phyloP scores from a whole-genome alignment of 2,113 vertebrate species.

The Python bivittatus region DNA sequence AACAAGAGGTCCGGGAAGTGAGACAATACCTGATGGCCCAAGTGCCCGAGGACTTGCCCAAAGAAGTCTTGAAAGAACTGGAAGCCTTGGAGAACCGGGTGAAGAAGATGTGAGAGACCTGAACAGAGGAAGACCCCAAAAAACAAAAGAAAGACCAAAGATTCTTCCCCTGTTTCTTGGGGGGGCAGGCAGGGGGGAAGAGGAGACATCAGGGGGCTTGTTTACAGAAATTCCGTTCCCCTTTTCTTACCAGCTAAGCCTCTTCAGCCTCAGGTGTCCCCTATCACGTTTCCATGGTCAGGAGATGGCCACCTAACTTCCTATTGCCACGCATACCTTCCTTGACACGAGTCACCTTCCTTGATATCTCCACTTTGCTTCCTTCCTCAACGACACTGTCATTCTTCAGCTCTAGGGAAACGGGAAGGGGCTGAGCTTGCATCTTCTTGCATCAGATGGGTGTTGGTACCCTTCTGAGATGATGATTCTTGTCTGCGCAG shows the following conservation, averaged over 20 bases:
- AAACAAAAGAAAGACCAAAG: not conserved
- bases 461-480: not conserved
- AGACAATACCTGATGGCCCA: slow-evolving; percentile 86
- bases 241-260: not conserved
- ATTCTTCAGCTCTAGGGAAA: not conserved
- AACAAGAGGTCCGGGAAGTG: slow-evolving; percentile 80
- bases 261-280: not conserved
- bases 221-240: slow-evolving; percentile 14
- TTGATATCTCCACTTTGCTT: not conserved
- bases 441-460: not conserved
- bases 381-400: not conserved
- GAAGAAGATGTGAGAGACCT: slow-evolving; percentile 63
- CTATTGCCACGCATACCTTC: not conserved
- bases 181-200: not conserved
- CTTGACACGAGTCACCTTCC: not conserved
- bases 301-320: not conserved
- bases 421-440: not conserved
- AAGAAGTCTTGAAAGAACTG: slow-evolving; percentile 81
- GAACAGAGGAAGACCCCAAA: not conserved
- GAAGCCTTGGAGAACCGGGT: slow-evolving; percentile 81
- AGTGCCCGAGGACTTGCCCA: slow-evolving; percentile 84
- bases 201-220: slow-evolving; percentile 2
- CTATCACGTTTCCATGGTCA: not conserved
- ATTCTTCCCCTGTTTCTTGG: not conserved
- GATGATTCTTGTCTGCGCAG: not conserved